phyloP scores from a whole-genome alignment of 2,888 invertebrate genomes.

The Eudasyphora cyanicolor region DNA sequence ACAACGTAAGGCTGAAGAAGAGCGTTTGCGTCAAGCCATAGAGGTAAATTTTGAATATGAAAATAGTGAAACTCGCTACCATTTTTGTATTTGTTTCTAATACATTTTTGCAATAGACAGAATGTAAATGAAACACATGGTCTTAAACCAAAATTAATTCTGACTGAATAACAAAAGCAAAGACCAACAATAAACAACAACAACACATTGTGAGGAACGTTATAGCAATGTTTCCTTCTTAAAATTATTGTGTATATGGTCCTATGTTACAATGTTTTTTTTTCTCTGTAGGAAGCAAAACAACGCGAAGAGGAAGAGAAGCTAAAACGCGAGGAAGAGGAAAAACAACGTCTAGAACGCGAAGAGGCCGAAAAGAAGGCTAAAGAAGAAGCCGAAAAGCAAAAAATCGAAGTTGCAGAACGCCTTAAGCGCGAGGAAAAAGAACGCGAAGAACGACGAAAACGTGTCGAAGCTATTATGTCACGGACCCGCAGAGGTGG shows the following conservation, averaged over 20 bases:
- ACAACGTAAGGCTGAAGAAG: slow-evolving; percentile 91
- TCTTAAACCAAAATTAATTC: no score
- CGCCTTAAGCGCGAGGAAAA: slow-evolving; percentile 91
- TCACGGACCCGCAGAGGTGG: slow-evolving; percentile 85
- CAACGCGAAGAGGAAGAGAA: slow-evolving; percentile 90
- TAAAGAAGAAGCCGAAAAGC: slow-evolving; percentile 91
- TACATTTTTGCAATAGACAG: no score
- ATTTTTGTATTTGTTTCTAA: no score
- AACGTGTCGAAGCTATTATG: slow-evolving; percentile 96
- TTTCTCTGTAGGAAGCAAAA: slow-evolving; percentile 84
- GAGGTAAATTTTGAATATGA: slow-evolving; percentile 81
- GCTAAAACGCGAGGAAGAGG: slow-evolving; percentile 85
- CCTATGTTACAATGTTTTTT: neutral
- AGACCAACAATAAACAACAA: no score
- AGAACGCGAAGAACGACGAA: slow-evolving; percentile 92
- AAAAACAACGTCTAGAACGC: slow-evolving; percentile 84
- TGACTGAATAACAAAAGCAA: no score
- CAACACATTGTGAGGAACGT: no score
- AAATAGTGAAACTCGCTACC: no score
- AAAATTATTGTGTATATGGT: no score
- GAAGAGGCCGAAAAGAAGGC: slow-evolving; percentile 90
- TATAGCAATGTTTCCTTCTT: no score
- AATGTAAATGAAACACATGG: no score
- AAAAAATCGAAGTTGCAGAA: slow-evolving; percentile 91
- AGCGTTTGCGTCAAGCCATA: slow-evolving; percentile 91